These are phyloP conservation scores for Aurelia coerulea DNA, from an alignment of 30 jellyfish, hydroid and myxozoan genomes.

Conservation along the genomic window DNA sequence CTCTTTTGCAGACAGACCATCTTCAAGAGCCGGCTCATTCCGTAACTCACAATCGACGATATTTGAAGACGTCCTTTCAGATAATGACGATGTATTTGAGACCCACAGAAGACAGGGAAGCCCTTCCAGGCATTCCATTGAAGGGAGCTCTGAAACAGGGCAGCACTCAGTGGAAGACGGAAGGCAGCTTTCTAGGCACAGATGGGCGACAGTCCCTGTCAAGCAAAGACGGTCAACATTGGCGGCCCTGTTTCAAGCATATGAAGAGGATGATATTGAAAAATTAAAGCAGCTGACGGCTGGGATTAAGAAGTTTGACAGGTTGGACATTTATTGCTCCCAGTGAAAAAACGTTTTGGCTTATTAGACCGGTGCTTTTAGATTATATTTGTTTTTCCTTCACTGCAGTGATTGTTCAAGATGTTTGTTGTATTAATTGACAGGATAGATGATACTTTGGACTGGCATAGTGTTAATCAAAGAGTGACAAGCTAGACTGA, in stretches of 20 bases:
- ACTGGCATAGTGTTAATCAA: too few relatives aligned
- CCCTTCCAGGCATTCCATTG: background rate
- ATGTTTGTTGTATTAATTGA: too few relatives aligned
- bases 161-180: background rate
- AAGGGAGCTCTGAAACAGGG: background rate
- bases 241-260: slow-evolving; percentile 72
- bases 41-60: slow-evolving; percentile 17
- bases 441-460: too few relatives aligned
- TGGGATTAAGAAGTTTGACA: slow-evolving; percentile 79
- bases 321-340: slow-evolving; percentile 24
- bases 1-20: slow-evolving; percentile 10
- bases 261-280: slow-evolving; percentile 83
- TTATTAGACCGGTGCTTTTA: background rate
- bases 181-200: background rate
- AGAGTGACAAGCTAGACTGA: too few relatives aligned
- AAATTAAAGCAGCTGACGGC: slow-evolving; percentile 58
- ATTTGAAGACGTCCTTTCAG: background rate
- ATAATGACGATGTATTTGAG: background rate
- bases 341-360: background rate
- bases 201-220: background rate
- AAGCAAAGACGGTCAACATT: slow-evolving; percentile 70
- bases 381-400: too few relatives aligned
- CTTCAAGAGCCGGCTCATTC: slow-evolving; percentile 19
- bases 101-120: too few relatives aligned
- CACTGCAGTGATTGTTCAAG: too few relatives aligned